Evolutionary conservation across 2,113 vertebrate species (phyloP).

Genomic region (Apistogramma diplotaenia): DNA sequence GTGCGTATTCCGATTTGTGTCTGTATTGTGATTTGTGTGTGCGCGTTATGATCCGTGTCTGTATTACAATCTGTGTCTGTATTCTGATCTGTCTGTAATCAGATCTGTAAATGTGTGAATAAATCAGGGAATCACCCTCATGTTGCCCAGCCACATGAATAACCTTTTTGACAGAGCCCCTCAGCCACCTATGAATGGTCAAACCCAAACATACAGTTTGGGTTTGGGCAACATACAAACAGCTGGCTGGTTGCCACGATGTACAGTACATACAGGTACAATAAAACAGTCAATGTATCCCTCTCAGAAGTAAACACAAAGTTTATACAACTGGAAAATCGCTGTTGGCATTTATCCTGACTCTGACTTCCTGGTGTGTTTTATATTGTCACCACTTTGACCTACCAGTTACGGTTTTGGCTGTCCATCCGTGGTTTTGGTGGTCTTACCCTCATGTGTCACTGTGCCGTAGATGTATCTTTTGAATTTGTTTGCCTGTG

Average conservation of each 20-base stretch:
- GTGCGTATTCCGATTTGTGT: too few species aligned
- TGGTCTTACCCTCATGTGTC: not conserved
- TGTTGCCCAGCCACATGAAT: too few species aligned
- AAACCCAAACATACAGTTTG: not conserved
- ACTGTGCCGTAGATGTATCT: not conserved
- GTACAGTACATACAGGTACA: not conserved
- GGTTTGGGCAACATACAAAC: not conserved
- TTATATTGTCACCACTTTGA: constrained; percentile 12
- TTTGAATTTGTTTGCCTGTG: constrained; percentile 20
- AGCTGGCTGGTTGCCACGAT: not conserved
- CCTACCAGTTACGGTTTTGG: not conserved
- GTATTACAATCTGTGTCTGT: too few species aligned
- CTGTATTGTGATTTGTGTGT: too few species aligned
- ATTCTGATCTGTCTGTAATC: too few species aligned
- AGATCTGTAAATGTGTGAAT: too few species aligned
- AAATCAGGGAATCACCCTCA: too few species aligned
- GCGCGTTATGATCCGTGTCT: too few species aligned
- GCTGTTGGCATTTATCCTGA: constrained; percentile 6
- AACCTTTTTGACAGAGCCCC: not conserved
- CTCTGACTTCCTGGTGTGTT: not conserved
- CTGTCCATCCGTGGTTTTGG: not conserved
- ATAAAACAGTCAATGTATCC: not conserved
- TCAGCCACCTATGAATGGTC: not conserved
- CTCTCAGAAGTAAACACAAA: not conserved
- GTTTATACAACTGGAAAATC: not conserved